phyloP scores from a whole-genome alignment of 2,888 invertebrate species.

The Neoaliturus tenellus region DNA sequence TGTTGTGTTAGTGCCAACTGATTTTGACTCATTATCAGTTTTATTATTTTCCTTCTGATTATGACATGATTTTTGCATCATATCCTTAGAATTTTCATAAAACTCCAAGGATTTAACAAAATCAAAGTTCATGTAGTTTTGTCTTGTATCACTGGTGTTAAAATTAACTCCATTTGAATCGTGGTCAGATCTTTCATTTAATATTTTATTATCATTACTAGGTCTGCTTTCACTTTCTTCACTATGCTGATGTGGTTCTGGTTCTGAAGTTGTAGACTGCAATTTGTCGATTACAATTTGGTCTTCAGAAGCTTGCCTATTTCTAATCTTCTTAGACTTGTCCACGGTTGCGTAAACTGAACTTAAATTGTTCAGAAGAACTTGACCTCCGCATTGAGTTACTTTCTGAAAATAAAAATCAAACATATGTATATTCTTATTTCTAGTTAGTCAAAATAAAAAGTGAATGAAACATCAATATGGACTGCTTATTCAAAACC shows the following conservation, averaged over 20 bases:
- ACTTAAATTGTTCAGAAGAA: constrained; percentile 75
- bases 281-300: background rate
- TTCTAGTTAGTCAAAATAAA: no score
- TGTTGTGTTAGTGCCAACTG: constrained; percentile 50
- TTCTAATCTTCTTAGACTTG: constrained; percentile 70
- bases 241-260: background rate
- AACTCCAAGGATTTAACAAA: constrained; percentile 86
- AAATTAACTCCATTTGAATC: constrained; percentile 22
- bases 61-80: constrained; percentile 77
- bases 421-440: no score
- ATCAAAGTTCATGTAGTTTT: constrained; percentile 75
- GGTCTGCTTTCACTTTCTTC: background rate
- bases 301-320: constrained; percentile 74
- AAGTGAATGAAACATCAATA: no score
- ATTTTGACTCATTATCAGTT: constrained; percentile 25
- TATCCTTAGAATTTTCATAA: constrained; percentile 86
- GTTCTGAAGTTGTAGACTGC: background rate
- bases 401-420: constrained; percentile 60
- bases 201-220: background rate
- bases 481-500: no score
- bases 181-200: constrained; percentile 34
- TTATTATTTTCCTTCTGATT: constrained; percentile 55
- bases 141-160: constrained; percentile 36
- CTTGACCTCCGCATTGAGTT: constrained; percentile 74
- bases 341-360: constrained; percentile 85